A percentile compares a stretch with the other conserved stretches of the same genome.
These are phyloP conservation scores for Neodiprion pinetum DNA, from an alignment of 1,140 invertebrate species.

Conservation along the genomic window DNA sequence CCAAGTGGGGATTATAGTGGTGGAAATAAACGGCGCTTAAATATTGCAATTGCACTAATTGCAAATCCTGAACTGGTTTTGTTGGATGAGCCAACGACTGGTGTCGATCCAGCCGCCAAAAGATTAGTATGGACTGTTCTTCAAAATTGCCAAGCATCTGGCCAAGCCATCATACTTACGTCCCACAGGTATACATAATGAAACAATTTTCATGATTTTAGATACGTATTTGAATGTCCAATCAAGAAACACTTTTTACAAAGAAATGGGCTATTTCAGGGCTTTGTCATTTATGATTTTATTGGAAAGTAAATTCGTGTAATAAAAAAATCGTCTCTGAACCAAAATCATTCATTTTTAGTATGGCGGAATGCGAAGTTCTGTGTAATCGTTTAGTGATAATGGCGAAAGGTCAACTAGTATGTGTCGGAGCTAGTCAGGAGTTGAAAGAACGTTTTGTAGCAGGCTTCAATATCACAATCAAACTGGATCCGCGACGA, in stretches of 20 bases:
- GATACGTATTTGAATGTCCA: too few species aligned
- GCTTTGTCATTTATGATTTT: too few species aligned
- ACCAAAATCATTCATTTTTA: conserved; percentile 41
- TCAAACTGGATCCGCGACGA: conserved; percentile 36
- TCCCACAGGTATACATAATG: conserved; percentile 72
- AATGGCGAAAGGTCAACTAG: conserved; percentile 85
- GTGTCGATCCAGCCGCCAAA: conserved; percentile 85
- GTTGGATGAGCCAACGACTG: conserved; percentile 77
- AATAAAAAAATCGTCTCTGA: neutral
- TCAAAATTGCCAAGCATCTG: conserved; percentile 65
- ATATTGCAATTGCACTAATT: conserved; percentile 89
- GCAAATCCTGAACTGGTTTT: conserved; percentile 78
- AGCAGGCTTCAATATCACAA: conserved; percentile 60
- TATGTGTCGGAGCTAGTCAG: conserved; percentile 74
- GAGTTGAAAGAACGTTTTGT: conserved; percentile 70
- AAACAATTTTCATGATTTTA: conserved; percentile 6
- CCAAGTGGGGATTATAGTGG: conserved; percentile 76
- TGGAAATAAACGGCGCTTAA: conserved; percentile 95
- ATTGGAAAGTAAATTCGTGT: too few species aligned
- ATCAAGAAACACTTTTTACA: too few species aligned
- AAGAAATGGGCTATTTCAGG: too few species aligned
- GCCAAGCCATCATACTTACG: conserved; percentile 78
- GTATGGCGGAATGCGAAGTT: conserved; percentile 93
- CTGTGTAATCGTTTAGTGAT: conserved; percentile 85
- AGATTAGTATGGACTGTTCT: conserved; percentile 81